Percentiles rank a stretch among this genome's conserved stretches.
Conservation (phyloP, 2,888 invertebrate species). For the Argyresthia goedartella region DNA sequence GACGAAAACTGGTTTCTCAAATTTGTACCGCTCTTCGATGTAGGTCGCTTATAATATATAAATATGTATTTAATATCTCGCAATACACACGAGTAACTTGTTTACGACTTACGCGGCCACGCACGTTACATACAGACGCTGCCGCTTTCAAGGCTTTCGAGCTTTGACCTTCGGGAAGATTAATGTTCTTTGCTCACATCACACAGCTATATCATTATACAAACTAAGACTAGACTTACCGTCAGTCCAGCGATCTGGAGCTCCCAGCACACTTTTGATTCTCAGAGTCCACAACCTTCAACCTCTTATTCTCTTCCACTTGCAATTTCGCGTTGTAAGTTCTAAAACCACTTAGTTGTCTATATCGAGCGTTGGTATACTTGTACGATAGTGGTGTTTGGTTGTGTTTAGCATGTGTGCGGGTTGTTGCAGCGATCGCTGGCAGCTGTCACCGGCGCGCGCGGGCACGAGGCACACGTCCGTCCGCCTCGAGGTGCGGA, state of each 20-base stretch:
- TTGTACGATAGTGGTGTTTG: slow-evolving; percentile 6
- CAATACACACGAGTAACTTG: slow-evolving; percentile 21
- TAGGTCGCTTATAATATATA: no score
- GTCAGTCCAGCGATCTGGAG: slow-evolving; percentile 44
- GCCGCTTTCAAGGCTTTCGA: slow-evolving; percentile 23
- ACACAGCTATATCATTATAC: no score
- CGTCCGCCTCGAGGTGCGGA: slow-evolving; percentile 25
- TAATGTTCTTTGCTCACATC: neutral
- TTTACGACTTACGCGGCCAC: slow-evolving; percentile 28
- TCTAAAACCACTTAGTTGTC: no score
- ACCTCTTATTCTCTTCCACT: slow-evolving; percentile 22
- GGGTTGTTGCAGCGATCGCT: slow-evolving; percentile 17
- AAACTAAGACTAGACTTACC: neutral
- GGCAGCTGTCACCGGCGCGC: slow-evolving; percentile 41
- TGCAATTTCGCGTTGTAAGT: slow-evolving; percentile 21
- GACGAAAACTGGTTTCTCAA: no score
- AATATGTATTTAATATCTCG: no score
- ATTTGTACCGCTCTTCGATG: no score
- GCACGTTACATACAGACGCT: slow-evolving; percentile 18
- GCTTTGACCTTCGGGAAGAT: slow-evolving; percentile 20
- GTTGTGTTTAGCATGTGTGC: slow-evolving; percentile 5
- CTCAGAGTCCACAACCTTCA: slow-evolving; percentile 39
- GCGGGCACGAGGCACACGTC: slow-evolving; percentile 28
- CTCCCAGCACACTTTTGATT: slow-evolving; percentile 32
- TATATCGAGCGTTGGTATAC: neutral